A percentile compares a stretch with the other conserved stretches of the same genome.
Conservation (phyloP, 2,113 vertebrate species). For the Pluvianellus socialis region DNA sequence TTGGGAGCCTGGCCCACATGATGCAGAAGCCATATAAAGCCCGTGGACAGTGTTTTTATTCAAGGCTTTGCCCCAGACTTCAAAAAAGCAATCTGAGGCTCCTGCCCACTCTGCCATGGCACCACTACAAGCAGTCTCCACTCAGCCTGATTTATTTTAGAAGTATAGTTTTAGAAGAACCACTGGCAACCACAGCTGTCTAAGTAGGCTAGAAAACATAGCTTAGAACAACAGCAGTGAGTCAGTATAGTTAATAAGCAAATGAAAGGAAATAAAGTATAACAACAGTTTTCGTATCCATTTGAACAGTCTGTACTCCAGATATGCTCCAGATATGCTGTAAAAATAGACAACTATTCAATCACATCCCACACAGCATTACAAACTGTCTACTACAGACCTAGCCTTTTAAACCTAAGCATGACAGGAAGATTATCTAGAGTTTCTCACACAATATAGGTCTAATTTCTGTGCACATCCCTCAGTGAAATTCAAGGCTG, state of each 20-base stretch:
- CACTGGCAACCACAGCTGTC: background rate
- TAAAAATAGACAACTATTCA: conserved; percentile 27
- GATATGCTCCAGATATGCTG: conserved; percentile 12
- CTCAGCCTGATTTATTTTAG: background rate
- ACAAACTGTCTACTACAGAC: conserved; percentile 18
- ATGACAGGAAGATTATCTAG: conserved; percentile 6
- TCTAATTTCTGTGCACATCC: background rate
- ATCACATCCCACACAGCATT: background rate
- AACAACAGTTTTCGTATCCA: background rate
- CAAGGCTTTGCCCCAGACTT: background rate
- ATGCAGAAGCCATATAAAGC: background rate
- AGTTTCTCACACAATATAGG: background rate
- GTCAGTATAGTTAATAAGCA: background rate
- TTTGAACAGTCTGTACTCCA: conserved; percentile 39
- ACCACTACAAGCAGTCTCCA: background rate
- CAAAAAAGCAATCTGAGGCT: background rate
- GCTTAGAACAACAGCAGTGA: background rate
- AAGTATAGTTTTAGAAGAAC: background rate
- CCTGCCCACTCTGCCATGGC: background rate
- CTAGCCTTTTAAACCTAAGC: background rate
- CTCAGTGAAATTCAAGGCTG: background rate
- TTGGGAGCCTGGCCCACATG: accelerated
- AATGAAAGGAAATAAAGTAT: background rate
- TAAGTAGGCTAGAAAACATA: background rate
- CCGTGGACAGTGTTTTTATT: background rate